A percentile compares a stretch with the other conserved stretches of the same genome.
Conservation (phyloP, 2,113 vertebrate species). For the Poeciliopsis turrubarensis region DNA sequence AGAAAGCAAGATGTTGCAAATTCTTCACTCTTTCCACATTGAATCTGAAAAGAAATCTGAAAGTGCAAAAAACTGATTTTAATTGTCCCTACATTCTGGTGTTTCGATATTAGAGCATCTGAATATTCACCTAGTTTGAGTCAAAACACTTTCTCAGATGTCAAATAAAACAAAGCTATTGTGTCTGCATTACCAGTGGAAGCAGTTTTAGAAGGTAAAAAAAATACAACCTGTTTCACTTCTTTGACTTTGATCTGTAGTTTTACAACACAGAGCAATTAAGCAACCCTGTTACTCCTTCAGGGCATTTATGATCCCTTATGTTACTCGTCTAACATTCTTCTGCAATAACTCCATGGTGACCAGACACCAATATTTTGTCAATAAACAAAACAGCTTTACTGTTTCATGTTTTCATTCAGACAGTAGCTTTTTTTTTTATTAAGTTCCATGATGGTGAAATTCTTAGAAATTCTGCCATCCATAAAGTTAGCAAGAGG, state of each 20-base stretch:
- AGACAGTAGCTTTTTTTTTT: not conserved
- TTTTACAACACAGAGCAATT: conserved; percentile 39
- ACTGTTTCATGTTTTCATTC: not conserved
- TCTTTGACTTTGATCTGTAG: conserved; percentile 46
- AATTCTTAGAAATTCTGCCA: not conserved
- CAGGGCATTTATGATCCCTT: conserved; percentile 41
- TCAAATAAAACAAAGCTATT: not conserved
- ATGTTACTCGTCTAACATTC: conserved; percentile 48
- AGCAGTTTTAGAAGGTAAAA: not conserved
- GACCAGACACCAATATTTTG: conserved; percentile 44
- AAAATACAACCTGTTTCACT: conserved; percentile 24
- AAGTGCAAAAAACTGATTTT: conserved; percentile 29
- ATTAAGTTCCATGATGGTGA: not conserved
- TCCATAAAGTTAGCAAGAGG: not conserved
- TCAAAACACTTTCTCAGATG: conserved; percentile 2
- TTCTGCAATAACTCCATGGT: conserved; percentile 43
- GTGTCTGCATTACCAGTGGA: not conserved
- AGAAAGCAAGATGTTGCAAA: conserved; percentile 35
- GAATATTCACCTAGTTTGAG: conserved; percentile 1
- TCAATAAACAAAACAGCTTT: conserved; percentile 33
- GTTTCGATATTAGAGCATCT: conserved; percentile 11
- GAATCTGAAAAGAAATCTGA: conserved; percentile 32
- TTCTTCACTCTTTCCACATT: conserved; percentile 52
- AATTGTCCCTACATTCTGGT: not conserved
- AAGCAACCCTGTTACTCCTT: conserved; percentile 22